phyloP scores from a whole-genome alignment of 2,797 vertebrate species.

The Ciconia nigra region DNA sequence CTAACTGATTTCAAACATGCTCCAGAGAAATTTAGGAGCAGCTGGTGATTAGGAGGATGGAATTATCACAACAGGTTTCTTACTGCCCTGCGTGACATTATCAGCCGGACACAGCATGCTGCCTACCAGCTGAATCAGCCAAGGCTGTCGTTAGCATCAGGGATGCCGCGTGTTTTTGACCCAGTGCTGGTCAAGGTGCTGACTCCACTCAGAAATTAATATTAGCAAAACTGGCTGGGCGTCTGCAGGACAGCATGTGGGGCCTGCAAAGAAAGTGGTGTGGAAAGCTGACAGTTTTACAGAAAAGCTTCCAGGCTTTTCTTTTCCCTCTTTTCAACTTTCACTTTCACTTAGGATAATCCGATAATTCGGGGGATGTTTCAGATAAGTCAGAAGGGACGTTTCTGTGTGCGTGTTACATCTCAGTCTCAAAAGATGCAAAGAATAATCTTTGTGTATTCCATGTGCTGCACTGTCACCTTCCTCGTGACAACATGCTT shows the following conservation, averaged over 20 bases:
- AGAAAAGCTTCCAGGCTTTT: not conserved
- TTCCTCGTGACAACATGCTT: accelerated
- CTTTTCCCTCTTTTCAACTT: not conserved
- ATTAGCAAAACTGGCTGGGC: not conserved
- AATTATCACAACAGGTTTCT: not conserved
- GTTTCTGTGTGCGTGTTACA: not conserved
- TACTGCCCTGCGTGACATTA: not conserved
- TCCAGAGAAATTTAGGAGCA: not conserved
- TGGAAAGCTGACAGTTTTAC: not conserved
- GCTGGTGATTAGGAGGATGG: not conserved
- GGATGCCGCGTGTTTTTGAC: not conserved
- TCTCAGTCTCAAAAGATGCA: not conserved
- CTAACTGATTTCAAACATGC: not conserved
- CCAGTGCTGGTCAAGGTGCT: not conserved
- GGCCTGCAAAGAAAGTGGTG: not conserved
- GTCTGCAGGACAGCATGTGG: not conserved
- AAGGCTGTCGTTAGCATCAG: not conserved
- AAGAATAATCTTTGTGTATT: not conserved
- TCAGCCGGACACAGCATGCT: not conserved
- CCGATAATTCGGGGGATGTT: not conserved
- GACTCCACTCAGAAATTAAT: not conserved
- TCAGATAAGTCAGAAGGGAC: not conserved
- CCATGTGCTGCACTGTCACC: not conserved
- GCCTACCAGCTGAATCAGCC: not conserved
- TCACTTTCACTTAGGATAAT: not conserved